Conservation (phyloP, 2,888 invertebrate species). For the Anoplius nigerrimus region DNA sequence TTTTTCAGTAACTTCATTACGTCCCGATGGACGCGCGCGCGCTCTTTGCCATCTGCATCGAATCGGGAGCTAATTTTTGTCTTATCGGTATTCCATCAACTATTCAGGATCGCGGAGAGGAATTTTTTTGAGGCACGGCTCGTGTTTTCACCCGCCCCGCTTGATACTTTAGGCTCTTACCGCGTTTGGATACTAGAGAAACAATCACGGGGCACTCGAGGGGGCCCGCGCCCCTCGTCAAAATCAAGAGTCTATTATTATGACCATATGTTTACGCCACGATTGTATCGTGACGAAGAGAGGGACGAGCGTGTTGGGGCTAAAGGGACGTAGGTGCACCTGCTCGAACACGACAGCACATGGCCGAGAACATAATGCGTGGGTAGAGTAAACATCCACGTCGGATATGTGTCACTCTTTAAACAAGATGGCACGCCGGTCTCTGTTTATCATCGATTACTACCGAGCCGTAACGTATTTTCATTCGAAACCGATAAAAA, state of each 20-base stretch:
- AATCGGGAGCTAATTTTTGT: no score
- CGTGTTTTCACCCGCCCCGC: no score
- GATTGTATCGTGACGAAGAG: conserved; percentile 68
- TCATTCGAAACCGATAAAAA: no score
- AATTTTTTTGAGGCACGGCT: no score
- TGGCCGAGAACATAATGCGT: conserved; percentile 53
- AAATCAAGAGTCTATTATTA: conserved; percentile 74
- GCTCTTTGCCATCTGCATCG: no score
- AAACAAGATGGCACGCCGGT: conserved; percentile 54
- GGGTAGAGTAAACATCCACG: conserved; percentile 57
- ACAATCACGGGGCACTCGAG: conserved; percentile 65
- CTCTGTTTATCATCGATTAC: conserved; percentile 25
- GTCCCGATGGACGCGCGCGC: no score
- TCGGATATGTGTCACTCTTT: conserved; percentile 67
- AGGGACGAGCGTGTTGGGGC: conserved; percentile 34
- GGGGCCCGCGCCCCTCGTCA: conserved; percentile 64
- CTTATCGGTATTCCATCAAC: no score
- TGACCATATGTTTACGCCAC: conserved; percentile 71
- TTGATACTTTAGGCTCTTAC: neutral
- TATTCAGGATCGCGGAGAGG: no score
- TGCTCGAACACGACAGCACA: conserved; percentile 52
- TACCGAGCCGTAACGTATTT: no score
- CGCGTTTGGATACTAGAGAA: conserved; percentile 28
- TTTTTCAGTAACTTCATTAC: no score
- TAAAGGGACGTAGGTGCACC: conserved; percentile 43